Evolutionary conservation across 2,113 vertebrate genomes (phyloP), one percentile per base, ranked within the genome.

Genomic region (Axis porcinus): DNA sequence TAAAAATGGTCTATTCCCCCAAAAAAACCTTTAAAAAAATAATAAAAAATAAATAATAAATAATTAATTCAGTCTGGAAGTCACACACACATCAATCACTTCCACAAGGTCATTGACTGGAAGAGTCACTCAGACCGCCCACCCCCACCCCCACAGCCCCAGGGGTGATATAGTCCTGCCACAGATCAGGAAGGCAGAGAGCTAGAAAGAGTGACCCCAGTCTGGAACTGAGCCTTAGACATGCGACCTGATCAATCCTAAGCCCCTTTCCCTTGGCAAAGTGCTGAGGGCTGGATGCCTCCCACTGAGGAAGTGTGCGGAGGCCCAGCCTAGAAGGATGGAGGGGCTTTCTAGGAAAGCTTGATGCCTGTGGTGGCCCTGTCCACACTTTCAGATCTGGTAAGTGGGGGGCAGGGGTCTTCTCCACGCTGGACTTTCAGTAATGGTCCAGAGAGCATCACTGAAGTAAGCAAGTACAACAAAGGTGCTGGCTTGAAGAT

Each of bases 391-490:
- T 74, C 27, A 11, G 5, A 12, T 43, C 82, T 36, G 27, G 28
- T 47, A n/a, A 25, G 45, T 1, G 3, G 12, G 7, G 10, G 17
- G 43, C 6, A 21, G 19, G 4, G 6, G 4, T 40, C 45, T n/a
- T 94, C 47, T 36, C 33, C 54, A 82, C 3, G 33, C 1, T 1
- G 1, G 11, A 52, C 10, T 82, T 25, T n/a, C 54, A 54, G 17
- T 15, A 36, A 7, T 52, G 52, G 30, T 62, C 67, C 28, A 40
- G 43, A 25, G 10, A 57, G 27, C 13, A 40, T 45, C 14, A 30
- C 13, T 43, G 25, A 60, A 87, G 15, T 67, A 33, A 86, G 57
- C 19, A 87, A 67, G 45, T 17, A 10, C 16, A 47, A 19, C 19
- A 45, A 43, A 33, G 10, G 50, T 33, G 21, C 33, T 13, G 50